Evolutionary conservation across 2,888 invertebrate species (phyloP).

Genomic region (Diloba caeruleocephala): DNA sequence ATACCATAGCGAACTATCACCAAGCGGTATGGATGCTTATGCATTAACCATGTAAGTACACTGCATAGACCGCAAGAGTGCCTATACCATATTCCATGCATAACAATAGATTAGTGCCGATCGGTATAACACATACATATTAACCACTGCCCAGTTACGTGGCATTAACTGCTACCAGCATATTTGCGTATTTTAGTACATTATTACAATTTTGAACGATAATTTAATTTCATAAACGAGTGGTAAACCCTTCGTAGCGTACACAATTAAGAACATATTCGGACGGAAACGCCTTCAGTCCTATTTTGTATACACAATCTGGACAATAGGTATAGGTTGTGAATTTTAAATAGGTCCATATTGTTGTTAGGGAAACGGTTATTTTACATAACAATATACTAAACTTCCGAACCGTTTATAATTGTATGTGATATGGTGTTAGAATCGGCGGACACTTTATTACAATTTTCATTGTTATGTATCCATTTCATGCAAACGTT

Average conservation of each 20-base stretch:
- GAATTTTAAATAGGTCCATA: conserved; percentile 42
- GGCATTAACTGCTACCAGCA: conserved; percentile 26
- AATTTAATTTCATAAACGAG: conserved; percentile 35
- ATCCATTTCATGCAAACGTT: conserved; percentile 21
- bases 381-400: conserved; percentile 31
- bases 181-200: neutral
- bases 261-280: conserved; percentile 45
- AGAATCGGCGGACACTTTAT: neutral
- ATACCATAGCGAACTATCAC: no score
- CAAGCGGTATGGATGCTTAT: conserved; percentile 26
- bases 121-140: conserved; percentile 23
- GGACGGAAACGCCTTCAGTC: conserved; percentile 30
- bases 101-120: conserved; percentile 31
- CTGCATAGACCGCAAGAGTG: conserved; percentile 1
- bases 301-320: conserved; percentile 38
- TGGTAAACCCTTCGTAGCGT: conserved; percentile 17
- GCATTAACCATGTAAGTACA: conserved; percentile 20
- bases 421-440: conserved; percentile 6
- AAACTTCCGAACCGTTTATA: conserved; percentile 29
- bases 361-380: conserved; percentile 26
- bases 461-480: neutral
- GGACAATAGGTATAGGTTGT: conserved; percentile 32
- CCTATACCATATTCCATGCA: conserved; percentile 32
- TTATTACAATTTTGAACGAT: conserved; percentile 3
- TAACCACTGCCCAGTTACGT: conserved; percentile 19